Evolutionary conservation across 2,888 invertebrate species (phyloP), one percentile per base, ranked within the genome.

Genomic region (Parochlus steinenii): DNA sequence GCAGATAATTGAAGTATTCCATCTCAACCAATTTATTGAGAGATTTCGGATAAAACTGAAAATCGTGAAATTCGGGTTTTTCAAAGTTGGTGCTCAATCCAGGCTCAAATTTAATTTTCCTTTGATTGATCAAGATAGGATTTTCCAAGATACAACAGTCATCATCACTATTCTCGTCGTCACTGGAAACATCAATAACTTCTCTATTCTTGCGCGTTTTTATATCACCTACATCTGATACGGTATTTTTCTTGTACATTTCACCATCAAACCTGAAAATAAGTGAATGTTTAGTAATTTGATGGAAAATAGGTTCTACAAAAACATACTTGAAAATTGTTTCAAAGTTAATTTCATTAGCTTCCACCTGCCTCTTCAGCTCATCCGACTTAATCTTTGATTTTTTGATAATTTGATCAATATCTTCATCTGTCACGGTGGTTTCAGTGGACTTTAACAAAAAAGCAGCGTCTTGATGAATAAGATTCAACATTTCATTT

Each of bases 401-500:
- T 49, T 80, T 79, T 45, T 74, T 72, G 44, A 93, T 58, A 51
- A 93, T 89, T 5, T 71, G 69, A 47, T 95, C 93, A 44, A 93
- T 89, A 51, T 92, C 89, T 48, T 90, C 89, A 49, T 93, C 92
- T 0, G 87, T 89, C 40, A 92, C 85, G 47, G 83, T 87, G 1
- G 86, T 85, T 49, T 82, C 82, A 47, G 87, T 92, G 0, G 87
- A 85, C 0, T 90, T 87, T 56, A 95, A 92, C 10, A 93, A 89
- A 48, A 90, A 85, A 54, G 90, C 86, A 14, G 92, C 92, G 8
- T 92, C 93, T 50, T 92, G 89, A 38, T 92, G 62, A 54, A 93
- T 95, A 82, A 95, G 93, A 49, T 79, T 82, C 42, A 95, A 63
- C 81, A 95, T 90, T 56, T 93, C 92, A 47, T 90, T 90, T 53